Evolutionary conservation across 2,797 vertebrate genomes (phyloP).

Genomic region (Tarsius wallacei): DNA sequence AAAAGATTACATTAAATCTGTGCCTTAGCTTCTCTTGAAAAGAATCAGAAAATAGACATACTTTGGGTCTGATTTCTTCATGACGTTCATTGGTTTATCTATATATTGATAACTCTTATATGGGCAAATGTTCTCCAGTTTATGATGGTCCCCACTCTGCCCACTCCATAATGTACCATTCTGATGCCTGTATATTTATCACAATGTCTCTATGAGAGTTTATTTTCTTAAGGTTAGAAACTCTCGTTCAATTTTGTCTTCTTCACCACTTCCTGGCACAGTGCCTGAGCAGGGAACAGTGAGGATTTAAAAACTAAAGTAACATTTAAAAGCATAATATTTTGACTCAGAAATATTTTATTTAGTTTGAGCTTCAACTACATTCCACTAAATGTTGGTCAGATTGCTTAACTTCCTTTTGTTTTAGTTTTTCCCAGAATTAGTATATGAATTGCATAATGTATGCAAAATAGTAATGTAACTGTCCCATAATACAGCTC

Average conservation of each 20-base stretch:
- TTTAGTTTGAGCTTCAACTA: constrained; percentile 4
- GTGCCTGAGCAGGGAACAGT: background rate
- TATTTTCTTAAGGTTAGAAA: background rate
- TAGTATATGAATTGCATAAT: background rate
- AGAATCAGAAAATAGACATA: background rate
- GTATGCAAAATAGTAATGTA: background rate
- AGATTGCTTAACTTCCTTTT: background rate
- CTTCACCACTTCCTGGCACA: background rate
- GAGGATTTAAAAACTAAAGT: background rate
- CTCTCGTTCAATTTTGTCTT: background rate
- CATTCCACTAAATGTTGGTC: background rate
- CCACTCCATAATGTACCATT: accelerated
- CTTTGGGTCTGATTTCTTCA: background rate
- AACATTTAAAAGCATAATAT: background rate
- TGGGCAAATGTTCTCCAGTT: background rate
- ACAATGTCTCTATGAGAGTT: background rate
- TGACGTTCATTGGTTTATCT: background rate
- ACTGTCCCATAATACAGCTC: background rate
- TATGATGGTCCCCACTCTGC: no score
- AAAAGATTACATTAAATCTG: background rate
- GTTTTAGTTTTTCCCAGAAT: background rate
- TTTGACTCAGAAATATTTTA: constrained; percentile 1
- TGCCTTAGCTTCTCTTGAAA: background rate
- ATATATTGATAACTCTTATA: background rate
- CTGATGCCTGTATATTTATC: background rate